A percentile compares a stretch with the other conserved stretches of the same genome.
Conservation (phyloP, 2,113 vertebrate species). For the Eolophus roseicapilla region DNA sequence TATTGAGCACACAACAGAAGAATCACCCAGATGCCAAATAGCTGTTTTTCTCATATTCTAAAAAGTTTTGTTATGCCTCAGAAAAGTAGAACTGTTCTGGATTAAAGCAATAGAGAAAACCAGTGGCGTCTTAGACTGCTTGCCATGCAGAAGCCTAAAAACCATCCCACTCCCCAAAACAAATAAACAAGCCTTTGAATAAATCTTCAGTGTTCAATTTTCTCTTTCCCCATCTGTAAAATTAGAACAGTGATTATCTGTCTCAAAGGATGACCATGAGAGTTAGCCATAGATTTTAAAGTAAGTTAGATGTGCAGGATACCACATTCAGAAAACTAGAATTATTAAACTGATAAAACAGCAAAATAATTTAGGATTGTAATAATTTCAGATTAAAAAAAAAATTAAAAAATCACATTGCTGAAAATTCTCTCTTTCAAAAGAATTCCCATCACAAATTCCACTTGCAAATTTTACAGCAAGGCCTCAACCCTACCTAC, state of each 20-base stretch:
- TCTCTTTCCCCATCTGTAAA: background rate
- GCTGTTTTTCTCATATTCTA: background rate
- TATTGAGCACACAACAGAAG: background rate
- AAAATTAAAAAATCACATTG: background rate
- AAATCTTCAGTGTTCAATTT: background rate
- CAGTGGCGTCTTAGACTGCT: background rate
- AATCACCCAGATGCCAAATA: background rate
- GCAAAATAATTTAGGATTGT: background rate
- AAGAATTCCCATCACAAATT: background rate
- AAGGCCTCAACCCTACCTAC: background rate
- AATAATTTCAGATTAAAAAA: background rate
- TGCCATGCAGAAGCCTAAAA: background rate
- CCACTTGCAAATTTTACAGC: background rate
- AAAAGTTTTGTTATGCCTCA: background rate
- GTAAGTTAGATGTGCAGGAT: background rate
- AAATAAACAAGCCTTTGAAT: background rate
- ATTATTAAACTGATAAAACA: background rate
- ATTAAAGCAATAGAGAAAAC: background rate
- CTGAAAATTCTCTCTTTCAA: background rate
- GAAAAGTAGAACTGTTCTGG: background rate
- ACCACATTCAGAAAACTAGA: background rate
- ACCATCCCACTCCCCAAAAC: accelerated
- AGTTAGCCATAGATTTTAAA: background rate
- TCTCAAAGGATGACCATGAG: background rate
- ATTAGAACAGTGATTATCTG: background rate